These are phyloP conservation scores for Pseudomugil gertrudae DNA, from an alignment of 2,797 vertebrate species.

Conservation along the genomic window DNA sequence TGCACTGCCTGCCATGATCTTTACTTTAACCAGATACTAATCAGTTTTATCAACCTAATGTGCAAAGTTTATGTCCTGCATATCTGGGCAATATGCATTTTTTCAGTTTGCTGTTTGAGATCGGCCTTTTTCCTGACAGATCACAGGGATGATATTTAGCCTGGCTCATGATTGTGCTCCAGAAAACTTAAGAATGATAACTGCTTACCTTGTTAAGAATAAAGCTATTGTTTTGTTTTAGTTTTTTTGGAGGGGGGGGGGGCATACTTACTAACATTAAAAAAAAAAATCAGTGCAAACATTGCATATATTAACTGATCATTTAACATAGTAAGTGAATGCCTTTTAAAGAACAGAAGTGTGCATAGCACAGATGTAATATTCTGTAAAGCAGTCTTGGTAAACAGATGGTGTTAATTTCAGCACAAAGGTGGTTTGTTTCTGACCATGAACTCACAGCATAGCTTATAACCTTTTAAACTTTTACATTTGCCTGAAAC, in stretches of 20 bases:
- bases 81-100: no score
- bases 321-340: neutral
- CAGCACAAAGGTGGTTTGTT: slow-evolving; percentile 21
- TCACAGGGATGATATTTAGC: neutral
- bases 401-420: slow-evolving; percentile 34
- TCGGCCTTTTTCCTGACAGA: neutral
- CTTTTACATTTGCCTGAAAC: neutral
- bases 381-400: slow-evolving; percentile 12
- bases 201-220: no score
- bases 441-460: neutral
- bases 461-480: neutral
- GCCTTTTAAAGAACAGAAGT: slow-evolving; percentile 10
- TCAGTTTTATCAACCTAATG: neutral
- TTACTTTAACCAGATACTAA: neutral
- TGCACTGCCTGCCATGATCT: neutral
- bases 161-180: neutral
- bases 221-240: no score
- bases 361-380: slow-evolving; percentile 7
- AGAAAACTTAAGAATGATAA: neutral
- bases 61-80: neutral
- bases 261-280: neutral
- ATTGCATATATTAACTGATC: slow-evolving; percentile 4
- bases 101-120: neutral
- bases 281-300: neutral
- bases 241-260: no score